These are phyloP conservation scores for Caenorhabditis panamensis DNA, from an alignment of 2,888 invertebrate species.

Conservation along the genomic window DNA sequence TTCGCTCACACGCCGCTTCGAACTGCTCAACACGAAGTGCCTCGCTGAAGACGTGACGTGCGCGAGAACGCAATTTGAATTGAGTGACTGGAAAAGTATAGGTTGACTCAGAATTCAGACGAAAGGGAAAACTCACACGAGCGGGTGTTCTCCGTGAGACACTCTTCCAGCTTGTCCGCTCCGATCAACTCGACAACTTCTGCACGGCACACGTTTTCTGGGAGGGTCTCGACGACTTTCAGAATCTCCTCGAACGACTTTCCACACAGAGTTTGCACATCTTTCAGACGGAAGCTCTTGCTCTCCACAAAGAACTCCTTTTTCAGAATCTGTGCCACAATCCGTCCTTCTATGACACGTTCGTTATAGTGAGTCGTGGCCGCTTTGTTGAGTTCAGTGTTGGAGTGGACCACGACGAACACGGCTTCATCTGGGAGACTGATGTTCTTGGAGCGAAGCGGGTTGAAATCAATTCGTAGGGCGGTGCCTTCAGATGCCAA, in stretches of 20 bases:
- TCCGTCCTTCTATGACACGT: slow-evolving; percentile 93
- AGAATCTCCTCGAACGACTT: slow-evolving; percentile 59
- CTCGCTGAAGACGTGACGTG: slow-evolving; percentile 90
- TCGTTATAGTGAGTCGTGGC: slow-evolving; percentile 92
- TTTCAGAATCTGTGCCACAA: slow-evolving; percentile 86
- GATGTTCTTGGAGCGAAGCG: slow-evolving; percentile 84
- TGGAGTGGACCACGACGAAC: slow-evolving; percentile 94
- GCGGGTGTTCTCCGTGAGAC: slow-evolving; percentile 64
- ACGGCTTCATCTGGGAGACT: slow-evolving; percentile 88
- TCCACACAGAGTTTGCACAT: slow-evolving; percentile 59
- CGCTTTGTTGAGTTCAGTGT: slow-evolving; percentile 88
- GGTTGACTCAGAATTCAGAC: neutral
- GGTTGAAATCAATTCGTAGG: slow-evolving; percentile 90
- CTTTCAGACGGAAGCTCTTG: slow-evolving; percentile 57
- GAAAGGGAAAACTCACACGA: slow-evolving; percentile 42
- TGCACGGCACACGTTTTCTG: slow-evolving; percentile 47
- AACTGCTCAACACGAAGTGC: slow-evolving; percentile 90
- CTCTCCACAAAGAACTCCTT: slow-evolving; percentile 28
- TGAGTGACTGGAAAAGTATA: slow-evolving; percentile 70
- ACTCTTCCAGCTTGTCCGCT: slow-evolving; percentile 54
- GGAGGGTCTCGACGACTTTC: slow-evolving; percentile 56
- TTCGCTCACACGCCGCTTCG: slow-evolving; percentile 84
- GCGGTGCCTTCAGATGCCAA: slow-evolving; percentile 71
- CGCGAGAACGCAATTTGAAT: slow-evolving; percentile 89
- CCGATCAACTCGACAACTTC: slow-evolving; percentile 60